Evolutionary conservation across 1,140 invertebrate species (phyloP).

Genomic region (Bathynomus jamesi): DNA sequence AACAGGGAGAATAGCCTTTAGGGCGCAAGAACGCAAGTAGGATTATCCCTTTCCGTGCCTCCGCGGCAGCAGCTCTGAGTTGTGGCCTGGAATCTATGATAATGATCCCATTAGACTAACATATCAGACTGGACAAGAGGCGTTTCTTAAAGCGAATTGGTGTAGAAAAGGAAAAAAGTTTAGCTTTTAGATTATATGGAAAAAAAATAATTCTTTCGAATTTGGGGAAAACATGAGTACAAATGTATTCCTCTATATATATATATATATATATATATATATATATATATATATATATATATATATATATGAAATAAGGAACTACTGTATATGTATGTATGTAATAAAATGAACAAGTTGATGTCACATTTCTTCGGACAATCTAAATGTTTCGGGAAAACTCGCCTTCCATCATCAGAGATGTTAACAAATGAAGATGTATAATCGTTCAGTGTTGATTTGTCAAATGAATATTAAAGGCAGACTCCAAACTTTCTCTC

Average conservation of each 20-base stretch:
- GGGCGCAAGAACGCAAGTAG: neutral
- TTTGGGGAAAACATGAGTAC: neutral
- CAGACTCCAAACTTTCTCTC: too few relatives aligned
- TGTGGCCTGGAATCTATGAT: conserved; percentile 30
- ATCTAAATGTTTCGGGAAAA: too few relatives aligned
- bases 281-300: too few relatives aligned
- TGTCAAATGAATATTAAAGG: too few relatives aligned
- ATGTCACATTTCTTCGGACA: too few relatives aligned
- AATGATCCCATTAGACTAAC: conserved; percentile 30
- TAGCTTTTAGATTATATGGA: neutral
- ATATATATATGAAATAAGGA: too few relatives aligned
- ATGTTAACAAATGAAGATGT: too few relatives aligned
- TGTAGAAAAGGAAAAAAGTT: neutral
- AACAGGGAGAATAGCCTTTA: neutral
- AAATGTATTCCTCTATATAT: neutral
- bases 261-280: too few relatives aligned
- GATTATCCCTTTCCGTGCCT: conserved; percentile 1
- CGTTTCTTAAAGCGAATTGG: neutral
- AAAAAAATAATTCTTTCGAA: neutral
- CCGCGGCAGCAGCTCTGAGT: conserved; percentile 15
- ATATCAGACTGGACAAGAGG: conserved; percentile 23
- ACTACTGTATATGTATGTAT: neutral
- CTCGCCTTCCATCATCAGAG: too few relatives aligned
- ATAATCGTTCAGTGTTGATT: too few relatives aligned
- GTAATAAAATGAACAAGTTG: neutral